A percentile compares a stretch with the other conserved stretches of the same genome.
phyloP scores from a whole-genome alignment of 2,113 vertebrate genomes.

The Paratilapia polleni region DNA sequence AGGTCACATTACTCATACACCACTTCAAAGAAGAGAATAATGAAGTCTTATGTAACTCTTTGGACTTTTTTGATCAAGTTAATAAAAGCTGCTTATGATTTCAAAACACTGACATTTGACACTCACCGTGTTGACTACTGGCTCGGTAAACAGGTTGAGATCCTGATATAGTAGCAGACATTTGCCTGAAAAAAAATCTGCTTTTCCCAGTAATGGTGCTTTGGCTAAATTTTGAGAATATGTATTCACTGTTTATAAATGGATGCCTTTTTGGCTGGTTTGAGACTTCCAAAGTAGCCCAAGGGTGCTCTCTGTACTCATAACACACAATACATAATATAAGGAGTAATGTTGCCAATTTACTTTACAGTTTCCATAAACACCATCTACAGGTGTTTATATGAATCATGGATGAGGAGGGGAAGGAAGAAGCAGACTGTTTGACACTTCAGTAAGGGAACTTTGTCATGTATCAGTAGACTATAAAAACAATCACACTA shows the following conservation, averaged over 20 bases:
- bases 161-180: not conserved
- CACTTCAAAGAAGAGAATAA: constrained; percentile 46
- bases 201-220: constrained; percentile 29
- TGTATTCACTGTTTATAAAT: constrained; percentile 30
- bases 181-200: constrained; percentile 11
- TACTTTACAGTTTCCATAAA: constrained; percentile 41
- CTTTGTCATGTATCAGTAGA: constrained; percentile 12
- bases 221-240: constrained; percentile 35
- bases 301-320: constrained; percentile 11
- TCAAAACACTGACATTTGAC: constrained; percentile 32
- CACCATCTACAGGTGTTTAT: constrained; percentile 28
- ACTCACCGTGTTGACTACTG: constrained; percentile 17
- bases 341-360: constrained; percentile 18
- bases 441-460: constrained; percentile 16
- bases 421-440: constrained; percentile 11
- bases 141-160: not conserved
- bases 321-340: constrained; percentile 32
- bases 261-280: constrained; percentile 47
- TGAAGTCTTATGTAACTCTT: constrained; percentile 39
- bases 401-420: not conserved
- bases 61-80: constrained; percentile 37
- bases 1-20: constrained; percentile 41
- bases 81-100: constrained; percentile 38
- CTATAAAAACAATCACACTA: constrained; percentile 35
- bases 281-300: constrained; percentile 44